Conservation (phyloP, 2,888 invertebrate species). For the Malthinus flaveolus region DNA sequence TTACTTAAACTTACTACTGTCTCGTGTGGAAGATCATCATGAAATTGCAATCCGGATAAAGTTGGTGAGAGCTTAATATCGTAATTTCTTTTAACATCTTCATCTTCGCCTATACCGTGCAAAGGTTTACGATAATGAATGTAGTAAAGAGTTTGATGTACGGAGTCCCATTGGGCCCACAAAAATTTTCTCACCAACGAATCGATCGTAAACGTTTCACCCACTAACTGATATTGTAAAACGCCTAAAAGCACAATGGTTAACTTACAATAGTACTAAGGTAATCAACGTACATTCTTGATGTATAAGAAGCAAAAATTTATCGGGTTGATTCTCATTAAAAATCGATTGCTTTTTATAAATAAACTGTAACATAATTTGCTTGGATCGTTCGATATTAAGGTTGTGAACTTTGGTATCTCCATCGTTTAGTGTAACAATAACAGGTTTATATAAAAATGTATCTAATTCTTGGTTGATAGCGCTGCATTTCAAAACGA, state of each 20-base stretch:
- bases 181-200: constrained; percentile 70
- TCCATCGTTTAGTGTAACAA: constrained; percentile 60
- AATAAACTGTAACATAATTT: constrained; percentile 80
- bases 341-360: constrained; percentile 60
- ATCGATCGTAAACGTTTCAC: constrained; percentile 50
- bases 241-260: constrained; percentile 43
- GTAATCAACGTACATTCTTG: constrained; percentile 68
- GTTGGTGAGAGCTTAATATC: constrained; percentile 69
- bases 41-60: constrained; percentile 83
- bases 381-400: constrained; percentile 65
- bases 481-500: constrained; percentile 64
- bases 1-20: constrained; percentile 69
- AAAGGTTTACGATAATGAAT: constrained; percentile 77
- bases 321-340: constrained; percentile 58
- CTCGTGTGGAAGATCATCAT: constrained; percentile 83
- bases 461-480: constrained; percentile 34
- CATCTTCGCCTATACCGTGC: constrained; percentile 66
- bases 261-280: constrained; percentile 13
- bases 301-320: constrained; percentile 75
- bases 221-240: constrained; percentile 48
- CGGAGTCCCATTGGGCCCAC: constrained; percentile 87
- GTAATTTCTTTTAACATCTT: constrained; percentile 62
- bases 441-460: constrained; percentile 63
- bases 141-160: constrained; percentile 79
- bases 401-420: constrained; percentile 43